phyloP scores from a whole-genome alignment of 2,113 vertebrate genomes.

The Bubalus kerabau region DNA sequence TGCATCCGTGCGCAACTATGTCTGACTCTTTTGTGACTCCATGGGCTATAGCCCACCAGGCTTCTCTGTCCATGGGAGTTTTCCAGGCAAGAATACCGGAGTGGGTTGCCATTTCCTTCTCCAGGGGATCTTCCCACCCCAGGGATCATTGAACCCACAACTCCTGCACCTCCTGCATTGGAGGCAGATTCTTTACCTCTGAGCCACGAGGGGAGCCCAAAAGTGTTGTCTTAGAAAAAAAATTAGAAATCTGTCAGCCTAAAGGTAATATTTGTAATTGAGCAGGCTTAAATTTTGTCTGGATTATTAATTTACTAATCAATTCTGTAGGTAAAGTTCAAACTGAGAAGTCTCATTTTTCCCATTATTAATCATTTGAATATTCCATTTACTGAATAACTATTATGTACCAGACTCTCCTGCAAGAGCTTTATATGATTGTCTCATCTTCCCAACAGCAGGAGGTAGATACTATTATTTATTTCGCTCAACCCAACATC shows the following conservation, averaged over 20 bases:
- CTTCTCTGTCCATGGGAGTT: not conserved
- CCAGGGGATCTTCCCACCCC: not conserved
- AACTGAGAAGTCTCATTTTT: not conserved
- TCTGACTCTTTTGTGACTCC: not conserved
- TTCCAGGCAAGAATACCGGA: not conserved
- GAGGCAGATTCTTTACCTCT: not conserved
- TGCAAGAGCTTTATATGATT: not conserved
- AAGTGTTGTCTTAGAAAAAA: slow-evolving; percentile 25
- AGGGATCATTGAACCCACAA: not conserved
- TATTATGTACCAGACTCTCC: not conserved
- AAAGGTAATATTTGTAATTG: slow-evolving; percentile 1
- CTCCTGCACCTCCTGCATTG: not conserved
- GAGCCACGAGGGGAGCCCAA: not conserved
- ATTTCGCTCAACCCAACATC: not conserved
- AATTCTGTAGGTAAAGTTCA: slow-evolving; percentile 3
- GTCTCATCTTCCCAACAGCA: not conserved
- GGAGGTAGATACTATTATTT: not conserved
- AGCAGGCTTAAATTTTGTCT: slow-evolving; percentile 42
- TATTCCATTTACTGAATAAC: slow-evolving; percentile 42
- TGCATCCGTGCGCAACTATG: accelerated
- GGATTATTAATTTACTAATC: slow-evolving; percentile 29
- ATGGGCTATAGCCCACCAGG: not conserved
- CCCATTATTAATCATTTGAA: slow-evolving; percentile 16
- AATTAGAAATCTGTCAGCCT: not conserved
- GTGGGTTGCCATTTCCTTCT: not conserved